Conservation (phyloP, 2,888 invertebrate genomes). For the Tetropium fuscum region DNA sequence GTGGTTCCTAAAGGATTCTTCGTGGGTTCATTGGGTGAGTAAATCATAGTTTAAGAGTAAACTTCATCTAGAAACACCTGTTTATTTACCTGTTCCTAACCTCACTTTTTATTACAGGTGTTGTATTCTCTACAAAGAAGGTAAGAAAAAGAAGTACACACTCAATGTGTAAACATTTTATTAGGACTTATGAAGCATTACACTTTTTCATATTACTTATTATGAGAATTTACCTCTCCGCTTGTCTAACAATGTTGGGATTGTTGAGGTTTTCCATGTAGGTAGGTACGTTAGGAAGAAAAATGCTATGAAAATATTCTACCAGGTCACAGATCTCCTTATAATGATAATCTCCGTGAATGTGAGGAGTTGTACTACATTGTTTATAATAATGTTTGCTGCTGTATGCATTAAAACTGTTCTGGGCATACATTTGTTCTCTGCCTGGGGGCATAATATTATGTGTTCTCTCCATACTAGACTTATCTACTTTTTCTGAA, state of each 20-base stretch:
- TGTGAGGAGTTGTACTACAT: not conserved
- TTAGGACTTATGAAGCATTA: no score
- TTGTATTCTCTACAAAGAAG: not conserved
- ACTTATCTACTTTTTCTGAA: constrained; percentile 65
- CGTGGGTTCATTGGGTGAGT: not conserved
- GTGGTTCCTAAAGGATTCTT: not conserved
- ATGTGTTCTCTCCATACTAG: constrained; percentile 48
- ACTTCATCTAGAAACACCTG: constrained; percentile 5
- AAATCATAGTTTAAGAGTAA: not conserved
- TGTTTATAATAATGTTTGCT: not conserved
- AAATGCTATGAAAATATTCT: constrained; percentile 3
- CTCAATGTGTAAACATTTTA: no score
- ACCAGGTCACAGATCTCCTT: not conserved
- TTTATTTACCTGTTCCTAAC: constrained; percentile 22
- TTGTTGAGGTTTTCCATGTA: no score
- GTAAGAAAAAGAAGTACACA: not conserved
- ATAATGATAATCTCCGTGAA: no score
- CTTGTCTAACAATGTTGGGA: no score
- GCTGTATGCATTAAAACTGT: not conserved
- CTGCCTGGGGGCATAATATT: not conserved
- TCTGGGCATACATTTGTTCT: not conserved
- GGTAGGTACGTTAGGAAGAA: not conserved
- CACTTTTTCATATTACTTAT: no score
- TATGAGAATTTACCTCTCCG: no score
- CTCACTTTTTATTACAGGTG: constrained; percentile 24